phyloP scores from a whole-genome alignment of 2,113 vertebrate genomes.

The Maccullochella peelii region DNA sequence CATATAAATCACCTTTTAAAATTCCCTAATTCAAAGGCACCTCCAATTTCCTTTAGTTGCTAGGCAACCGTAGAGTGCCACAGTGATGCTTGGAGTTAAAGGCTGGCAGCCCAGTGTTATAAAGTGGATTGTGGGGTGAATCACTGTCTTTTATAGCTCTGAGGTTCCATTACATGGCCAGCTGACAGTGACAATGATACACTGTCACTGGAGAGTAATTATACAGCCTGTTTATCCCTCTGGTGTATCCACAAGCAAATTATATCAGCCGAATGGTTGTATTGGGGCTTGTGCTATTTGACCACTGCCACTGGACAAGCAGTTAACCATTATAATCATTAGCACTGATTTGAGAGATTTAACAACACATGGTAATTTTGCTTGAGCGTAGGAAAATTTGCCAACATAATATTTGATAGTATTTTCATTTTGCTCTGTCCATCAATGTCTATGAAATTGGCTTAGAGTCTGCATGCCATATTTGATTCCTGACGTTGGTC shows the following conservation, averaged over 20 bases:
- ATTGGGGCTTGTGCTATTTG: slow-evolving; percentile 6
- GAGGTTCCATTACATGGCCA: slow-evolving; percentile 69
- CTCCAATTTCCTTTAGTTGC: slow-evolving; percentile 81
- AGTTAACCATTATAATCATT: slow-evolving; percentile 3
- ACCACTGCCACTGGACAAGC: slow-evolving; percentile 13
- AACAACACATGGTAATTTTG: not conserved
- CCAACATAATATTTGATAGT: not conserved
- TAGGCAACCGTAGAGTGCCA: slow-evolving; percentile 77
- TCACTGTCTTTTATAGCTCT: slow-evolving; percentile 66
- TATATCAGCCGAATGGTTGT: slow-evolving; percentile 14
- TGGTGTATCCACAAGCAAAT: slow-evolving; percentile 40
- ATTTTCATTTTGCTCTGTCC: not conserved
- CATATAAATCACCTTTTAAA: slow-evolving; percentile 69
- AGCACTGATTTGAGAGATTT: not conserved
- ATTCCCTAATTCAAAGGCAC: slow-evolving; percentile 78
- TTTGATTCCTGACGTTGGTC: not conserved
- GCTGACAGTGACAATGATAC: slow-evolving; percentile 73
- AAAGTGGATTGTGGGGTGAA: slow-evolving; percentile 71
- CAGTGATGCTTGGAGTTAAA: slow-evolving; percentile 69
- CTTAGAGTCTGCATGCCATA: not conserved
- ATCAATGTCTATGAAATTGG: not conserved
- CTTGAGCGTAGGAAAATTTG: not conserved
- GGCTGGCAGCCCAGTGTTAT: slow-evolving; percentile 61
- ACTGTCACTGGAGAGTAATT: slow-evolving; percentile 70
- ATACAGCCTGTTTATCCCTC: slow-evolving; percentile 43